Base-by-base conservation (phyloP, 2,888 invertebrate species). In the Phaonia tiefii region DNA sequence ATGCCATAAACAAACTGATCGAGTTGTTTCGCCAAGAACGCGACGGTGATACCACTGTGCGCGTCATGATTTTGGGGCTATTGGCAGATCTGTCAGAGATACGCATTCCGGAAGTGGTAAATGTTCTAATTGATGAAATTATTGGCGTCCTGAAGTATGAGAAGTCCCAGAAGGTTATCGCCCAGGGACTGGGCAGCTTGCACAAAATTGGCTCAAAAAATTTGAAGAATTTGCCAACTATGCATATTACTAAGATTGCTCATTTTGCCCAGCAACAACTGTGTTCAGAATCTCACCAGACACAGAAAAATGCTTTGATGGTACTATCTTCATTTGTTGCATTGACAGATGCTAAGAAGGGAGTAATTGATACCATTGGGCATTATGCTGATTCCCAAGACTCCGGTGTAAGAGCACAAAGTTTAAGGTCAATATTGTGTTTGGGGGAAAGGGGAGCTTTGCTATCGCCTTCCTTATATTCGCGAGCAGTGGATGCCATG, bases 381-480 rank as follows among this genome's bases (percentile, higher is more conserved):
- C 95, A 95, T 84, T 98, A 97, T 90, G 96, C 96, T 56, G 94
- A 96, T 89, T 94, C 95, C 37, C 93, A 96, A 91, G 98, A 98
- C 92, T 96, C 98, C 0, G 93, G 98, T 86, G 98, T 98, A 5
- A 92, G 98, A 44, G 95, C 96, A 83, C 95, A 96, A 89, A 96
- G 98, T 0, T 96, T 98, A 88, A 94, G 95, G 86, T 95, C 97
- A 0, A 93, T 98, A 89, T 94, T 98, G 58, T 93, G 94, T 20
- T 92, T 98, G 10, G 96, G 98, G 86, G 94, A 95, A 84, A 93
- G 98, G 80, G 96, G 97, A 0, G 94, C 96, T 81, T 93, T 93
- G 71, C 91, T 98, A n/a, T 95, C 95, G 71, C 94, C 94, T 0
- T 92, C 91, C 69, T 90, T 94, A 22, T 94, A 94, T 84, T 92